Conservation (phyloP, 1,140 invertebrate genomes). For the Augochlora pura region DNA sequence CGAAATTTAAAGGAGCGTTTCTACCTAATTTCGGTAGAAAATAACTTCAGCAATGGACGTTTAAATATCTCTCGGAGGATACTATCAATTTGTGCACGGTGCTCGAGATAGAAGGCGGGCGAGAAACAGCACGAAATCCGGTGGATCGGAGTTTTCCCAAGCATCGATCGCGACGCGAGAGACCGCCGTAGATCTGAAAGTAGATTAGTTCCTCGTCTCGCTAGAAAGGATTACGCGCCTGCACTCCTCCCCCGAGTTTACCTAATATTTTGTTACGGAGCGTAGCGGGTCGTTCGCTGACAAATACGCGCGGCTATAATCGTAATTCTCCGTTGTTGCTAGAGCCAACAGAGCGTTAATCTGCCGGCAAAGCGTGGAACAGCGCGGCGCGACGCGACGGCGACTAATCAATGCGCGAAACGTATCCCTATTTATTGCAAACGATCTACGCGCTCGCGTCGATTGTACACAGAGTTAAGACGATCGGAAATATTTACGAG, state of each 20-base stretch:
- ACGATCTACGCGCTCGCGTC: neutral
- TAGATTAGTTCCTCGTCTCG: neutral
- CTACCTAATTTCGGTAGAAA: no score
- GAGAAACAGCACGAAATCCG: no score
- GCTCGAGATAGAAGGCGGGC: no score
- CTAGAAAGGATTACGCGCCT: neutral
- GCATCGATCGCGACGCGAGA: no score
- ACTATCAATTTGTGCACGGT: no score
- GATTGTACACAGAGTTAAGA: neutral
- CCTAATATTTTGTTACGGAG: neutral
- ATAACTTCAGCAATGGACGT: no score
- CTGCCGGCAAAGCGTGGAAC: neutral
- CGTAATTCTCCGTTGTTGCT: neutral
- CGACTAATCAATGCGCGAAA: neutral
- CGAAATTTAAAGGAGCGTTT: no score
- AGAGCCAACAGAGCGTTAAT: neutral
- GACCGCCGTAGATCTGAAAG: neutral
- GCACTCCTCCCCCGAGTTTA: no score
- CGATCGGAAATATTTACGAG: slow-evolving; percentile 14
- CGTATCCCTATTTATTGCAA: neutral
- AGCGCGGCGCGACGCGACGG: neutral
- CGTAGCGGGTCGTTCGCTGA: neutral
- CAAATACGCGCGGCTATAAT: neutral
- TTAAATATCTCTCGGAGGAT: no score
- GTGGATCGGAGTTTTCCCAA: no score